A percentile compares a stretch with the other conserved stretches of the same genome.
Evolutionary conservation across 2,888 invertebrate genomes (phyloP).

Genomic region (Agrilus mali): DNA sequence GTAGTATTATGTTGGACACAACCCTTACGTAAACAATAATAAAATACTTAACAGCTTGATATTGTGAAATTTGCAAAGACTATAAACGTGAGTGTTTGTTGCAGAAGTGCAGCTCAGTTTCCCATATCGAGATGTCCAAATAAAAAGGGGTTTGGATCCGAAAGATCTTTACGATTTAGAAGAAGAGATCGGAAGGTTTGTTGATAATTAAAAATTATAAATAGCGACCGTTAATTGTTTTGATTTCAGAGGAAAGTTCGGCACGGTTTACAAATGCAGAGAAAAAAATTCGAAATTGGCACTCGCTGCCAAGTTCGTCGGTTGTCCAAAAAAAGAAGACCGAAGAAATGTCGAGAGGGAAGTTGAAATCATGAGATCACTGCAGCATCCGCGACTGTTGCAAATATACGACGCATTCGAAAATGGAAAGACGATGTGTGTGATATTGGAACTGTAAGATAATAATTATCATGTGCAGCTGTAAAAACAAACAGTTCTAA

Average conservation of each 20-base stretch:
- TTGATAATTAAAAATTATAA: slow-evolving; percentile 10
- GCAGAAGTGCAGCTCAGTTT: slow-evolving; percentile 82
- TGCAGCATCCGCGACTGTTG: slow-evolving; percentile 90
- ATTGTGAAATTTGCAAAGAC: too few species aligned
- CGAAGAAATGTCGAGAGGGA: slow-evolving; percentile 86
- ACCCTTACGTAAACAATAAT: too few species aligned
- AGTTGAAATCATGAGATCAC: slow-evolving; percentile 89
- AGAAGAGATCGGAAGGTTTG: slow-evolving; percentile 87
- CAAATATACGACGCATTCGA: slow-evolving; percentile 97
- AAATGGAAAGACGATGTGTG: slow-evolving; percentile 86
- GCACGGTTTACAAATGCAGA: slow-evolving; percentile 85
- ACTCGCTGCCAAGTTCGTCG: slow-evolving; percentile 89
- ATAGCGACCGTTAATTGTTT: neutral
- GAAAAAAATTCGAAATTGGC: slow-evolving; percentile 70
- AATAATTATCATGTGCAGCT: neutral
- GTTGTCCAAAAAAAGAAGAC: slow-evolving; percentile 74
- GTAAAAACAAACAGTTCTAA: neutral
- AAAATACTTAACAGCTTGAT: too few species aligned
- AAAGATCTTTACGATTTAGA: slow-evolving; percentile 77
- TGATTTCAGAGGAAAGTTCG: slow-evolving; percentile 82
- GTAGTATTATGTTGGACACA: too few species aligned
- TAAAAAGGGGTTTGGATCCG: slow-evolving; percentile 74
- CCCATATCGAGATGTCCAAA: slow-evolving; percentile 73
- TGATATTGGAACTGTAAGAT: slow-evolving; percentile 94
- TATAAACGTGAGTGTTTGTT: slow-evolving; percentile 20